A percentile compares a stretch with the other conserved stretches of the same genome.
These are phyloP conservation scores for Homalodisca vitripennis DNA, from an alignment of 1,140 invertebrate species.

Conservation along the genomic window DNA sequence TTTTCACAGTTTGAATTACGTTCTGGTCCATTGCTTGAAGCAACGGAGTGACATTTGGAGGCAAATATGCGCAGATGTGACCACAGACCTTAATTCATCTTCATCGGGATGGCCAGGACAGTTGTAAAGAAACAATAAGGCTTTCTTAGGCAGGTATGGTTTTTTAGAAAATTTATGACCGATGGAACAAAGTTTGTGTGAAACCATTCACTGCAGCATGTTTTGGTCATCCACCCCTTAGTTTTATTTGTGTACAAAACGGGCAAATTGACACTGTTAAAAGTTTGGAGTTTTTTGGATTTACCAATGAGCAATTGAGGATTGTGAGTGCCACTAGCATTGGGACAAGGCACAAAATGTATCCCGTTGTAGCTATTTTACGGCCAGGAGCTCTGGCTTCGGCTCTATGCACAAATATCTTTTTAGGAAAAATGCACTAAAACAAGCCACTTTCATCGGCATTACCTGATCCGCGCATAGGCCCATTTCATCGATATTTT, in stretches of 20 bases:
- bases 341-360: not conserved
- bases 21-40: not conserved
- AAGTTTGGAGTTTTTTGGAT: not conserved
- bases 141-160: not conserved
- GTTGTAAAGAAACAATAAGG: not conserved
- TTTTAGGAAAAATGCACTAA: not conserved
- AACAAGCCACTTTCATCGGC: not conserved
- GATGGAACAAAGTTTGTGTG: not conserved
- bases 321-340: not conserved
- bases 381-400: not conserved
- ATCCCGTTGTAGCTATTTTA: not conserved
- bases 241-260: not conserved
- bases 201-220: not conserved
- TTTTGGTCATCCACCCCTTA: not conserved
- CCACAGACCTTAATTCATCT: not conserved
- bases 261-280: not conserved
- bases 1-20: not conserved
- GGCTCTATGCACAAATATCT: not conserved
- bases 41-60: not conserved
- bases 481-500: not conserved
- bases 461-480: not conserved
- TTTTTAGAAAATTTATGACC: not conserved
- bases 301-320: not conserved
- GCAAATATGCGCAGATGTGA: not conserved
- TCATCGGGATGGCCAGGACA: not conserved